Percentiles rank a stretch among this genome's conserved stretches.
Evolutionary conservation across 2,113 vertebrate genomes (phyloP).

Genomic region (Forbesichthys papilliferus): DNA sequence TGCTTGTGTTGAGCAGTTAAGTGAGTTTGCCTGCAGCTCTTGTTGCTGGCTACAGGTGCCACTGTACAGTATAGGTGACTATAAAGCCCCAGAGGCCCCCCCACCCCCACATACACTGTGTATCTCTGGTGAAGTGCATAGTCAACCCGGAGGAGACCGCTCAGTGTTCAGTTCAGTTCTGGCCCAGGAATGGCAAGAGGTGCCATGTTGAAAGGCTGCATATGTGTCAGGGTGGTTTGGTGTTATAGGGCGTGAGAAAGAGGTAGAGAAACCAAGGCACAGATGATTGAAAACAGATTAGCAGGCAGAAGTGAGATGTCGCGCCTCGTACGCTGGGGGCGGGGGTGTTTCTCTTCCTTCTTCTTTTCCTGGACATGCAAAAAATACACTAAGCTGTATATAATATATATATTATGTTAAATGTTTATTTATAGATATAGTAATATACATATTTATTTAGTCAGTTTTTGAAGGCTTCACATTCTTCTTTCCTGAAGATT

Average conservation of each 20-base stretch:
- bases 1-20: too few relatives aligned
- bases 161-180: not conserved
- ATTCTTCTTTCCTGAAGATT: not conserved
- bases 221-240: too few relatives aligned
- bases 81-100: too few relatives aligned
- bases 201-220: not conserved
- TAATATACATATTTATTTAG: too few relatives aligned
- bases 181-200: not conserved
- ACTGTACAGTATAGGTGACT: too few relatives aligned
- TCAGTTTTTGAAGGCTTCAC: too few relatives aligned
- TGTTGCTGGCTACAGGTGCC: not conserved
- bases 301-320: slow-evolving; percentile 38
- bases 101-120: too few relatives aligned
- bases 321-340: slow-evolving; percentile 45
- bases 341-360: slow-evolving; percentile 53
- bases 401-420: too few relatives aligned
- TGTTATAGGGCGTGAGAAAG: slow-evolving; percentile 31
- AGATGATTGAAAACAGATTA: not conserved
- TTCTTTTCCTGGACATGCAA: not conserved
- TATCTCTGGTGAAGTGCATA: too few relatives aligned
- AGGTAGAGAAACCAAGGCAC: slow-evolving; percentile 26
- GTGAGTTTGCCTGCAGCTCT: too few relatives aligned
- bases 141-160: slow-evolving; percentile 6
- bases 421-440: too few relatives aligned
- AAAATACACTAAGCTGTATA: too few relatives aligned